Evolutionary conservation across 2,113 vertebrate genomes (phyloP).

Genomic region (Daboia siamensis): DNA sequence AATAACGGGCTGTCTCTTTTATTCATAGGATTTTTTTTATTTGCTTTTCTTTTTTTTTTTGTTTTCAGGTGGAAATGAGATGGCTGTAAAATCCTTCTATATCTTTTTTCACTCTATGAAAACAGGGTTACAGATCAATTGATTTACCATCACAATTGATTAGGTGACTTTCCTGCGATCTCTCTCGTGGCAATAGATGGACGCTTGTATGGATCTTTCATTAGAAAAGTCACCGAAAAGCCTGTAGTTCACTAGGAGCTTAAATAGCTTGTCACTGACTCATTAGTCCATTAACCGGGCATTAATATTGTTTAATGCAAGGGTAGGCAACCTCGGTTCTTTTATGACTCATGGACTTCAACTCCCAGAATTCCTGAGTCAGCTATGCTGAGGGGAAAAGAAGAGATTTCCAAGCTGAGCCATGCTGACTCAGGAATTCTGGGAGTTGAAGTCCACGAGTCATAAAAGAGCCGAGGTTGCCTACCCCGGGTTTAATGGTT

Average conservation of each 20-base stretch:
- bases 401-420: too few species aligned
- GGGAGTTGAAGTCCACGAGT: too few species aligned
- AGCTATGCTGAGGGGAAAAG: too few species aligned
- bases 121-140: constrained; percentile 79
- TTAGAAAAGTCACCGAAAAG: constrained; percentile 76
- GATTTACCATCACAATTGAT: constrained; percentile 80
- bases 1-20: constrained; percentile 70
- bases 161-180: constrained; percentile 71
- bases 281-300: constrained; percentile 77
- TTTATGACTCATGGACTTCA: too few species aligned
- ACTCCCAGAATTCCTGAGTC: too few species aligned
- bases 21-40: constrained; percentile 64
- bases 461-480: too few species aligned
- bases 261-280: constrained; percentile 74
- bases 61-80: constrained; percentile 66
- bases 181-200: constrained; percentile 75
- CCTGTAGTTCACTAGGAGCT: constrained; percentile 72
- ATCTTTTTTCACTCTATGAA: constrained; percentile 73
- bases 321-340: too few species aligned
- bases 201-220: constrained; percentile 79
- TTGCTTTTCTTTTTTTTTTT: constrained; percentile 34
- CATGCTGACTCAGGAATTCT: too few species aligned
- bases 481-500: constrained; percentile 58
- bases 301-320: constrained; percentile 75
- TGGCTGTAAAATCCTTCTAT: constrained; percentile 67